Conservation (phyloP, 2,888 invertebrate species). For the Cordilura impudica region DNA sequence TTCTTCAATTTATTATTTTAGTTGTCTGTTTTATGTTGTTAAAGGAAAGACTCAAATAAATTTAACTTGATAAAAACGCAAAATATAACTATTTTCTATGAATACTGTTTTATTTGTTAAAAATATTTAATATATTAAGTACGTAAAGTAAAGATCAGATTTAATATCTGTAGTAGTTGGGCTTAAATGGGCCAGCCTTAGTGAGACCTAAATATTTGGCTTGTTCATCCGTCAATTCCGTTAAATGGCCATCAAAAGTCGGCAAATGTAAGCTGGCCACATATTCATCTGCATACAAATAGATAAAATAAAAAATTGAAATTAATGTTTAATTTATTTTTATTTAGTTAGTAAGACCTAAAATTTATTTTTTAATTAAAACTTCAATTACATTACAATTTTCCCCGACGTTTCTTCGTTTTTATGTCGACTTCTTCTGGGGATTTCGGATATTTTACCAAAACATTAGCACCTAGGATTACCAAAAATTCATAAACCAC, state of each 20-base stretch:
- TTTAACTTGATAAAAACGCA: too few relatives aligned
- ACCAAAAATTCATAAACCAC: too few relatives aligned
- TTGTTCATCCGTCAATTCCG: slow-evolving; percentile 96
- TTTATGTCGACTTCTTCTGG: too few relatives aligned
- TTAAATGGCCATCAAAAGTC: slow-evolving; percentile 97
- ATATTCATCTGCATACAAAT: slow-evolving; percentile 87
- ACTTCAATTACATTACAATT: too few relatives aligned
- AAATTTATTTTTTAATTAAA: too few relatives aligned
- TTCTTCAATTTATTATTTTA: too few relatives aligned
- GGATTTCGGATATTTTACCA: too few relatives aligned
- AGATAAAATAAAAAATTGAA: not conserved
- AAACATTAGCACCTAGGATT: too few relatives aligned
- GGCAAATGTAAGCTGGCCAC: slow-evolving; percentile 97
- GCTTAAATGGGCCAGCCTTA: slow-evolving; percentile 98
- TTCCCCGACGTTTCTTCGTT: too few relatives aligned
- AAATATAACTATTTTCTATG: too few relatives aligned
- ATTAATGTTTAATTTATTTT: not conserved
- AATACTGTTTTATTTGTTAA: slow-evolving; percentile 67
- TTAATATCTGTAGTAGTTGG: slow-evolving; percentile 95
- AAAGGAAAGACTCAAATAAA: not conserved
- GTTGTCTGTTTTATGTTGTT: too few relatives aligned
- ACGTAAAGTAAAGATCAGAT: not conserved
- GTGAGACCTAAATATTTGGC: slow-evolving; percentile 98
- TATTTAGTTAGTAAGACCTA: too few relatives aligned
- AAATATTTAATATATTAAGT: slow-evolving; percentile 1